phyloP scores from a whole-genome alignment of 2,888 invertebrate species.

The Chrysotoxum bicinctum region DNA sequence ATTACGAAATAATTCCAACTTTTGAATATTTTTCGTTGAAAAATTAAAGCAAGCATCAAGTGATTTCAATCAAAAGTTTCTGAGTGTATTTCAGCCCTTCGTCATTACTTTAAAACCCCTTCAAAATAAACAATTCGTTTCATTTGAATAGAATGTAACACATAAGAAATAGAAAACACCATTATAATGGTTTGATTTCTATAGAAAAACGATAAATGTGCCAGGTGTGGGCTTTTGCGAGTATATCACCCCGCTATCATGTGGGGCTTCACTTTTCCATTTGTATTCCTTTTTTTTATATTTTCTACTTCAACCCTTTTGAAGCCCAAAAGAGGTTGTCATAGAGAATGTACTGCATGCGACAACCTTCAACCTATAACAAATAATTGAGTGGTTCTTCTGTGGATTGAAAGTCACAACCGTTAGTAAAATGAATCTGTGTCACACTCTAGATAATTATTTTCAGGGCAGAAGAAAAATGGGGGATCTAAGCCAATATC shows the following conservation, averaged over 20 bases:
- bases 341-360: constrained; percentile 23
- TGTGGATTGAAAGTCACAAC: constrained; percentile 18
- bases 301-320: constrained; percentile 16
- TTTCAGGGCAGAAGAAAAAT: constrained; percentile 1
- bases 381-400: background rate
- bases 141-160: background rate
- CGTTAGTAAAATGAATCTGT: constrained; percentile 36
- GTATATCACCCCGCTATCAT: constrained; percentile 2
- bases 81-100: background rate
- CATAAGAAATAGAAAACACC: background rate
- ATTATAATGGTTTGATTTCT: constrained; percentile 41
- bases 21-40: too few relatives aligned
- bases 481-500: constrained; percentile 61
- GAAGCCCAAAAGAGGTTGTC: constrained; percentile 13
- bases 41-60: too few relatives aligned
- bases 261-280: constrained; percentile 18
- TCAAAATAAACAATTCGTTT: background rate
- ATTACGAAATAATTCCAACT: too few relatives aligned
- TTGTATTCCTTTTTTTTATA: background rate
- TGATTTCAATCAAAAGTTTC: background rate
- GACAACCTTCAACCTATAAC: constrained; percentile 47
- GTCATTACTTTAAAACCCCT: background rate
- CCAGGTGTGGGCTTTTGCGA: constrained; percentile 37
- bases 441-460: constrained; percentile 41
- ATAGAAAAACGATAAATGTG: constrained; percentile 17